A percentile compares a stretch with the other conserved stretches of the same genome.
Conservation (phyloP, 2,113 vertebrate genomes). For the Rallus limicola region DNA sequence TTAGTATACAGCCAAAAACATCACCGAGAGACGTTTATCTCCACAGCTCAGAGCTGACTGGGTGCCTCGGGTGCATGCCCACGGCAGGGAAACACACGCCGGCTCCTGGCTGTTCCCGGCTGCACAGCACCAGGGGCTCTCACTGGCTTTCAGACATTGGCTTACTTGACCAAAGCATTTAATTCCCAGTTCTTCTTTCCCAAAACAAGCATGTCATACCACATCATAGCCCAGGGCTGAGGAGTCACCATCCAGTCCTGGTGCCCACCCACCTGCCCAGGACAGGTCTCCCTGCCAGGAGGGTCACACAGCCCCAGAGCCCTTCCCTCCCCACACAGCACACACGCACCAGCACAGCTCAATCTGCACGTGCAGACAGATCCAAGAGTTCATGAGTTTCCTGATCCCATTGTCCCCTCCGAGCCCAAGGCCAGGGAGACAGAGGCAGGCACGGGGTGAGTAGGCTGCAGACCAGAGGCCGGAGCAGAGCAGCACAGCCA, state of each 20-base stretch:
- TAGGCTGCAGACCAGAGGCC: background rate
- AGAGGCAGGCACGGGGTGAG: rapidly evolving
- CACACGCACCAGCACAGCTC: background rate
- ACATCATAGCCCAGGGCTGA: too few species aligned
- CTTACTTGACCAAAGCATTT: background rate
- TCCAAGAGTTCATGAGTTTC: background rate
- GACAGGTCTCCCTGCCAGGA: too few species aligned
- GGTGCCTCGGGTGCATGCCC: background rate
- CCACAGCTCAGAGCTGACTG: background rate
- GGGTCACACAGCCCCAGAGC: background rate
- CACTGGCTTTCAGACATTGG: background rate
- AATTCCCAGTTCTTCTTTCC: background rate
- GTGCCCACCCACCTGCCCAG: background rate
- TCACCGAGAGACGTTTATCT: background rate
- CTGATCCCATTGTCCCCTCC: background rate
- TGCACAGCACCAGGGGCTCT: background rate
- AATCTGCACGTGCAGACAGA: background rate
- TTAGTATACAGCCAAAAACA: background rate
- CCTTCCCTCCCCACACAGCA: background rate
- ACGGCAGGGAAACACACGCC: rapidly evolving
- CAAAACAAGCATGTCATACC: background rate
- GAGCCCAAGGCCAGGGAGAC: background rate
- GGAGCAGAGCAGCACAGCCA: too few species aligned
- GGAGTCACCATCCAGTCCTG: too few species aligned
- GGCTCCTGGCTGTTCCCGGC: background rate